Base-by-base conservation (phyloP, 2,113 vertebrate genomes). In the Ondatra zibethicus region DNA sequence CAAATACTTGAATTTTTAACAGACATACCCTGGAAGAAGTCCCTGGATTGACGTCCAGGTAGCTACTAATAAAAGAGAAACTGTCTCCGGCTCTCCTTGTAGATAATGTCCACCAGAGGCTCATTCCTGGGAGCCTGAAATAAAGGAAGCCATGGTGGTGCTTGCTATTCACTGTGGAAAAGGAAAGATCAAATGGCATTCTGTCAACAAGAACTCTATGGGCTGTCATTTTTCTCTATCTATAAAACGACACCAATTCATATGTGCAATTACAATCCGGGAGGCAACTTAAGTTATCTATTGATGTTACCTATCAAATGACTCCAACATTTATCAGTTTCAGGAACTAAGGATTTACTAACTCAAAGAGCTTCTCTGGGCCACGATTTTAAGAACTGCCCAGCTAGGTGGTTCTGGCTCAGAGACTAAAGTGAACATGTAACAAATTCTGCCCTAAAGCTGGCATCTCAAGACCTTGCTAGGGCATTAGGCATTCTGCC, bases 21-120 rank as follows among this genome's bases (percentile, higher is more conserved):
- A 97, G 1, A 82, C 45, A 68, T 7, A n/a, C 12, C 50, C 73
- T 80, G 87, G 84, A 97, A 95, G 39, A 97, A 95, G 39, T 36
- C 45, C 55, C 66, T 65, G 33, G 13, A 78, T 72, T 80, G 27
- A 81, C 76, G 70, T 93, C 72, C n/a, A 93, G 27, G 17, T 81
- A 93, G 78, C 36, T 89, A 70, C 52, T 55, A 94, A 73, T 39
- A 66, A 50, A 29, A 19, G 9, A 81, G 23, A 92, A 61, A 89
- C 45, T 58, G 55, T 58, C 55, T 31, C 92, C 65, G 80, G 75
- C 16, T 68, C 31, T 80, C 61, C 14, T 82, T 78, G 85, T 61
- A n/a, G 39, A 58, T 77, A 90, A 82, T 65, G 39, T 91, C 82
- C 39, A 82, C 17, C 70, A 82, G 92, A 96, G n/a, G 70, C 36